Conservation (phyloP, 2,888 invertebrate genomes). For the Pteria penguin region DNA sequence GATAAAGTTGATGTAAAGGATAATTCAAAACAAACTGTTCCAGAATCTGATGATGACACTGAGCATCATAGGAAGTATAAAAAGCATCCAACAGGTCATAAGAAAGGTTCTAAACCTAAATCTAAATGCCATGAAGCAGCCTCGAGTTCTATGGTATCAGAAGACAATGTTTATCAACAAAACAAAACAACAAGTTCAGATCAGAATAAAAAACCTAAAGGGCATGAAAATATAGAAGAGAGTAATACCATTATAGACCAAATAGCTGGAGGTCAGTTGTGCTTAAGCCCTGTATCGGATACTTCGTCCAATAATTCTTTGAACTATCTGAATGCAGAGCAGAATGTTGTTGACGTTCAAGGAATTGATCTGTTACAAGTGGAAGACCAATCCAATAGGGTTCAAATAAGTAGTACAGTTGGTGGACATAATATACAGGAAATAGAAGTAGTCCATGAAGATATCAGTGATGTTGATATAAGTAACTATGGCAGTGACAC, state of each 20-base stretch:
- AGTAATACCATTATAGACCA: constrained; percentile 3
- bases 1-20: not conserved
- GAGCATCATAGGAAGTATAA: constrained; percentile 46
- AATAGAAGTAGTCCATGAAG: not conserved
- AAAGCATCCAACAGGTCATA: constrained; percentile 75
- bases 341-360: too few relatives aligned
- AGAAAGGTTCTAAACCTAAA: constrained; percentile 45
- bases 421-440: not conserved
- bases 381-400: not conserved
- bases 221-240: not conserved
- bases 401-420: not conserved
- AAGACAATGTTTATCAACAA: too few relatives aligned
- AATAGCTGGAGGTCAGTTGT: constrained; percentile 3
- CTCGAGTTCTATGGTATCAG: not conserved
- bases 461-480: not conserved
- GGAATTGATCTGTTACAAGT: too few relatives aligned
- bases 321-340: not conserved
- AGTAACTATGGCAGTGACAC: not conserved
- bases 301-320: not conserved
- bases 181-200: not conserved
- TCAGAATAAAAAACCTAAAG: not conserved
- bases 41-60: not conserved
- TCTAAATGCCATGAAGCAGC: not conserved
- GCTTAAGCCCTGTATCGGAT: constrained; percentile 21
- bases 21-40: too few relatives aligned